Evolutionary conservation across 1,140 invertebrate genomes (phyloP), one percentile per base, ranked within the genome.

Genomic region (Scaptomyza pallida): DNA sequence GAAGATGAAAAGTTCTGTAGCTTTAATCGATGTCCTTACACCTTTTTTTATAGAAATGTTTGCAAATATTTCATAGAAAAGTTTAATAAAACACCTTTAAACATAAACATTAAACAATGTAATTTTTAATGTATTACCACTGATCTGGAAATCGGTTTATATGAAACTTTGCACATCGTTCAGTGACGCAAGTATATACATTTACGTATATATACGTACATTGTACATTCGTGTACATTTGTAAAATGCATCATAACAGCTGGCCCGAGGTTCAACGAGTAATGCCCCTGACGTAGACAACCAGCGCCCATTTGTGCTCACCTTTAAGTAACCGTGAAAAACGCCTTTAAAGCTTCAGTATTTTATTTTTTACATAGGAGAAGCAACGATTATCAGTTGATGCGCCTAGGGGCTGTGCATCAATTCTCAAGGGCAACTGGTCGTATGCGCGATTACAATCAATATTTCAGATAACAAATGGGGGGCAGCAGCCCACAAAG

Each of bases 301-400:
- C 33, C 37, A 26, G 44, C 33, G 9, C 16, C 13, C 48, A 17
- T 56, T 60, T 37, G 15, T 48, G 43, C 60, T 89, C 83, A 88
- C 83, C 83, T 88, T 88, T 89, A 88, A 88, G 48, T 86, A 71
- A 85, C 81, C 81, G 81, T 86, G 70, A 85, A 86, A 82, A 63
- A 26, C n/a, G 21, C 30, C 40, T 41, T 30, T 10, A 17, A 13
- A 60, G 41, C 30, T 37, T 10, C 43, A 35, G 26, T 21, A n/a
- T n/a, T n/a, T n/a, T n/a, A n/a, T 19, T 51, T 2, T 8, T 9
- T 8, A 30, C 16, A 10, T 17, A 30, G 15, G 26, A 6, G 0
- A 12, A 5, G 17, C 12, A n/a, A 5, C 12, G 3, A 37, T 51
- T 67, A 67, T 67, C 63, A 67, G 48, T 57, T 17, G 15, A 10